phyloP scores from a whole-genome alignment of 2,888 invertebrate species.

The Aspidiotus destructor region DNA sequence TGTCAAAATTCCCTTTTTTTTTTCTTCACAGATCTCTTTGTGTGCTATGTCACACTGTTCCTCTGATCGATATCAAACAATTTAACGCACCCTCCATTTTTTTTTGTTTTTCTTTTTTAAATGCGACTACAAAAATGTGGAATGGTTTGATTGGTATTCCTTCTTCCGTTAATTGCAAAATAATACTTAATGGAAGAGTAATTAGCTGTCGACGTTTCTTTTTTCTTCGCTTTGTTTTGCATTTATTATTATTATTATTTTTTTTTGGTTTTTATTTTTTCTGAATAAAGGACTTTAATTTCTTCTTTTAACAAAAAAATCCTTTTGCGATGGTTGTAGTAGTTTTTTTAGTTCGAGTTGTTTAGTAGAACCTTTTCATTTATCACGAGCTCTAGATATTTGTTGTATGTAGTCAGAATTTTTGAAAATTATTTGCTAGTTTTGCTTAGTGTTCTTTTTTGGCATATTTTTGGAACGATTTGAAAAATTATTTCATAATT shows the following conservation, averaged over 20 bases:
- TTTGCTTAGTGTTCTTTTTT: too few relatives aligned
- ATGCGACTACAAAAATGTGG: not conserved
- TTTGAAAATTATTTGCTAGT: too few relatives aligned
- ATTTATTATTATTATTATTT: not conserved
- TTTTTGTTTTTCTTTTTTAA: not conserved
- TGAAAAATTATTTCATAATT: conserved; percentile 13
- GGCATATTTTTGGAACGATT: not conserved
- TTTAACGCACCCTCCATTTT: conserved; percentile 32
- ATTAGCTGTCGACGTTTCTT: not conserved
- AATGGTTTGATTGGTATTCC: not conserved
- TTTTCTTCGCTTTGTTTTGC: not conserved
- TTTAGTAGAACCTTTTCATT: too few relatives aligned
- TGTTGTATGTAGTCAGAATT: too few relatives aligned
- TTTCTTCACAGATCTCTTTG: conserved; percentile 11
- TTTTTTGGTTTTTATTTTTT: too few relatives aligned
- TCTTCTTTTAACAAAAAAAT: too few relatives aligned
- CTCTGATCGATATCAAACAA: conserved; percentile 12
- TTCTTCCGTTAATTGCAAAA: not conserved
- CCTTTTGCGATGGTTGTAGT: too few relatives aligned
- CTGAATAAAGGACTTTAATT: too few relatives aligned
- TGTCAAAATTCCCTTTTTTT: too few relatives aligned
- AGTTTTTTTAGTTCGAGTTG: too few relatives aligned
- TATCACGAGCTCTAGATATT: too few relatives aligned
- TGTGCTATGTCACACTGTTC: not conserved
- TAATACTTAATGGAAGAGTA: not conserved